Base-by-base conservation (phyloP, 2,113 vertebrate genomes). In the Dryoscopus gambensis region DNA sequence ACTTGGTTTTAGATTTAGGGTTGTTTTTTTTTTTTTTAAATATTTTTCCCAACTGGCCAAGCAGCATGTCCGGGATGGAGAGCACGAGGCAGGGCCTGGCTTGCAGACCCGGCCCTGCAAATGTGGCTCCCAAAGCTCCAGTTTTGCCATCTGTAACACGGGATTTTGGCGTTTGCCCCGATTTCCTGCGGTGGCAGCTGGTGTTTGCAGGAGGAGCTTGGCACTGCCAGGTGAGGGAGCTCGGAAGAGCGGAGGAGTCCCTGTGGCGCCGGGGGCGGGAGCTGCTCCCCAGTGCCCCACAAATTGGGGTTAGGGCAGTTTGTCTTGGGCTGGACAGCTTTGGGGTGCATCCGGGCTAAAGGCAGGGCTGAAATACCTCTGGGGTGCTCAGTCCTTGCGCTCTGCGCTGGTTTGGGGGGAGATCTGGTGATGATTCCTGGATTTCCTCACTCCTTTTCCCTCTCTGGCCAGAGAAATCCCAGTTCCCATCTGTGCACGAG, bases 251-350 rank as follows among this genome's bases (percentile, higher is more conserved):
- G 30, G 30, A 82, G 71, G 52, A 42, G 30, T 4, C 49, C 10
- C 76, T 25, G 47, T n/a, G n/a, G 62, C 62, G 7, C 52, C 27
- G 65, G 55, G 42, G 24, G 24, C 47, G 3, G 65, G 28, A 55
- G 65, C 65, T 62, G 37, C 10, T 75, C 55, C 47, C 5, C 2
- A 22, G 10, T 3, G n/a, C 15, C 49, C 55, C 46, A 15, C 27
- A 44, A 5, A 14, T 0, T 1, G 5, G 50, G 78, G 5, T 35
- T 4, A 2, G 5, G 19, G 70, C 19, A 10, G 53, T 8, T 87
- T 24, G 46, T 40, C 16, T 21, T 5, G 22, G 24, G 49, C 81
- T 65, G 52, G 59, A 25, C 11, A 42, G 2, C 31, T 39, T 8
- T 28, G 27, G 37, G 24, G 4, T 11, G 40, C 35, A 10, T 11